Base-by-base conservation (phyloP, 2,888 invertebrate genomes). In the Halocaridina rubra region DNA sequence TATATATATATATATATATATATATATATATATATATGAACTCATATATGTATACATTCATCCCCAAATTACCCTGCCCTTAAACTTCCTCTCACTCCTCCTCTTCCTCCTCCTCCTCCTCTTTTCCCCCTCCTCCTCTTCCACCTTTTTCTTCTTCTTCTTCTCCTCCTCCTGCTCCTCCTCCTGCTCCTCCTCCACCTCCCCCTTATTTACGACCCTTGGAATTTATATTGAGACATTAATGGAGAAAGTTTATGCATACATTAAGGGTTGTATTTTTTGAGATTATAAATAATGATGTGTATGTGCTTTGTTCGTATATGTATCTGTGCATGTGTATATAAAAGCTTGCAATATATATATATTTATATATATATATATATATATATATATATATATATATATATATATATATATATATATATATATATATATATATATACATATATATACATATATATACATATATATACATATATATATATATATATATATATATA, bases 361-460 rank as follows among this genome's bases (percentile, higher is more conserved):
- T 69, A 69, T 29, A 24, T 67, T 7, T 67, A 67, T 67, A 24
- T 67, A 29, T 67, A 16, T 0, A 29, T 29, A 29, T 29, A 27
- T 29, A 67, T 67, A 29, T 67, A 27, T 67, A 27, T 30, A 69
- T 69, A 69, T 69, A 69, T 69, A 69, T 69, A 69, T 30, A 24
- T 30, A 69, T 69, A 69, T 69, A 24, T 24, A 69, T 69, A 69
- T 30, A 69, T 24, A 69, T 69, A 69, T 69, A 24, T 24, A 69
- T 7, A 69, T 24, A 69, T 7, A 69, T 22, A 69, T 24, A 30
- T 13, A 69, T 30, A 69, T 3, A 69, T 69, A 30, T 10, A 69
- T 8, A 30, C 13, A 24, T 30, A 69, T 10, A 69, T 30, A 30
- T 19, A 53, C 19, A 53, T 19, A 2, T 46, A 1, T 16, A 16